These are phyloP conservation scores for Scophthalmus maximus DNA, from an alignment of 2,113 vertebrate species.

Conservation along the genomic window DNA sequence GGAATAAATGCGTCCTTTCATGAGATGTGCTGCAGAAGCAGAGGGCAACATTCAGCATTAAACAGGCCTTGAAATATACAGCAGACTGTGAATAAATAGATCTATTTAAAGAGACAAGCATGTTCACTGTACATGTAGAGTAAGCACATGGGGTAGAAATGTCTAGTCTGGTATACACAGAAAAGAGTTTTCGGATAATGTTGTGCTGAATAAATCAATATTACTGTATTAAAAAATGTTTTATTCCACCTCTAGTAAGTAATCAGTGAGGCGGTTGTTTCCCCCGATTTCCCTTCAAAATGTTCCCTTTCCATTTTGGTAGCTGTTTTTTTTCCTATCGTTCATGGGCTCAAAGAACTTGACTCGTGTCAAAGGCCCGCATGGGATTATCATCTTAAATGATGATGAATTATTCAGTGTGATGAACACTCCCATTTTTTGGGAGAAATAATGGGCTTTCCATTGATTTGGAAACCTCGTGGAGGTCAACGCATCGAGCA, in stretches of 20 bases:
- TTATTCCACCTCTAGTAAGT: no score
- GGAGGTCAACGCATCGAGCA: background rate
- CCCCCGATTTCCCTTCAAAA: no score
- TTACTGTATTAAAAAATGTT: no score
- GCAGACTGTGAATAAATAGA: constrained; percentile 38
- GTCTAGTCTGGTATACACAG: no score
- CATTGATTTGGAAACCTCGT: constrained; percentile 31
- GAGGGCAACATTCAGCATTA: constrained; percentile 21
- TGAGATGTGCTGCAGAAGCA: constrained; percentile 35
- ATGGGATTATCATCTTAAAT: constrained; percentile 42
- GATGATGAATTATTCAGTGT: constrained; percentile 49
- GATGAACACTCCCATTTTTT: constrained; percentile 10
- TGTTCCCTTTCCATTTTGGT: background rate
- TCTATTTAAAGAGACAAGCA: constrained; percentile 40
- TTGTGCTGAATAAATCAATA: no score
- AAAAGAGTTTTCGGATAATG: no score
- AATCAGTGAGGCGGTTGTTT: background rate
- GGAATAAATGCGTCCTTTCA: constrained; percentile 55
- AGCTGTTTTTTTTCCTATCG: constrained; percentile 3
- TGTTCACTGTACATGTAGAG: constrained; percentile 6
- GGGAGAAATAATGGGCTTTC: constrained; percentile 21
- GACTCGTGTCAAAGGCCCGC: constrained; percentile 14
- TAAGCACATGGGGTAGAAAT: background rate
- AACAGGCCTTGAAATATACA: constrained; percentile 15
- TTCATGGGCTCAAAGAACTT: constrained; percentile 33